Base-by-base conservation (phyloP, 2,888 invertebrate species). In the Gonocerus acuteangulatus region DNA sequence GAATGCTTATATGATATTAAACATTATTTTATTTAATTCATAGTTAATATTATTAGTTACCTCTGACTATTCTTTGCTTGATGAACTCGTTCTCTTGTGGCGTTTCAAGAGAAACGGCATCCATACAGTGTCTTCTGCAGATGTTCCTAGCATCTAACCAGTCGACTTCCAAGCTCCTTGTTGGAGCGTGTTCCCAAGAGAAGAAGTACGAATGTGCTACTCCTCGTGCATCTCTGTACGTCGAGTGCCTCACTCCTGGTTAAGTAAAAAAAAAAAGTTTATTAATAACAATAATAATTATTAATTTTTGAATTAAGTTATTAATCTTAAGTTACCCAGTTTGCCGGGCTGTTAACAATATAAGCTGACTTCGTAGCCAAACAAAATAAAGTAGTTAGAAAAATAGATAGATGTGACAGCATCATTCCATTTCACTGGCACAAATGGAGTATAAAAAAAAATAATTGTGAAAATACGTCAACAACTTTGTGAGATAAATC, bases 131-230 rank as follows among this genome's bases (percentile, higher is more conserved):
- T 68, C 91, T 82, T 66, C 93, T 83, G 76, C 93, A 93, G 71
- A 91, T 90, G 76, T 93, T 93, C 68, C 93, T 82, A 32, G 92
- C 85, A 73, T 92, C 92, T 57, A 93, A 76, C 92, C 92, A 92
- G 73, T 92, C 91, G 1, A 92, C 91, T 75, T 91, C 90, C 66
- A 89, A 76, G 69, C 78, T 85, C 69, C 86, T 82, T 22, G 90
- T 91, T 1, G 90, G 87, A 51, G 81, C 80, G 73, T 91, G 90
- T 70, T 90, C 89, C 90, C 90, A 90, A 73, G 90, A 90, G 83
- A 92, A 92, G 86, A 92, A 93, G 78, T 93, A 93, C 21, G 91
- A 89, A 74, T 92, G 92, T 3, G 87, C 83, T 22, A 91, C 89
- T 48, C 91, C 91, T 61, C 91, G 80, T 11, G 87, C 90, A 73